Evolutionary conservation across 2,797 vertebrate species (phyloP).

Genomic region (Ctenosaura bakeri): DNA sequence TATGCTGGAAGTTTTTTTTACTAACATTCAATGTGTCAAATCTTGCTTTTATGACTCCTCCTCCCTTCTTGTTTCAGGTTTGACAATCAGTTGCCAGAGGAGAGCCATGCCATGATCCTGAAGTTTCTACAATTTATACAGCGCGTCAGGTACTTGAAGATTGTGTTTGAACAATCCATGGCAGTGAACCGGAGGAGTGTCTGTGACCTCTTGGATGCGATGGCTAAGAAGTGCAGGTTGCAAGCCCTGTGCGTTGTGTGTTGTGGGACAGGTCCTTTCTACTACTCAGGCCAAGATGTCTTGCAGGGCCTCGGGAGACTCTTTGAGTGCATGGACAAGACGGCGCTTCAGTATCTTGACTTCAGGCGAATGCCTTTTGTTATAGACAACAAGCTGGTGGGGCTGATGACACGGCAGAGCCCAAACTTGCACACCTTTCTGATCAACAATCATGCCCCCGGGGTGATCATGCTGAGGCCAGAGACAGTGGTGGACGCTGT

Average conservation of each 20-base stretch:
- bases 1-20: not conserved
- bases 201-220: slow-evolving; percentile 66
- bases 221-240: slow-evolving; percentile 70
- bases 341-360: slow-evolving; percentile 77
- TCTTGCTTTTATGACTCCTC: slow-evolving; percentile 12
- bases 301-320: slow-evolving; percentile 76
- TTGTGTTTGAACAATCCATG: slow-evolving; percentile 78
- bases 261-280: slow-evolving; percentile 81
- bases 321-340: slow-evolving; percentile 61
- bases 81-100: slow-evolving; percentile 25
- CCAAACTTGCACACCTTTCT: slow-evolving; percentile 79
- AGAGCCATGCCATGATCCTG: slow-evolving; percentile 35
- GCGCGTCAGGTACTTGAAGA: slow-evolving; percentile 78
- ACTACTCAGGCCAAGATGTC: slow-evolving; percentile 84
- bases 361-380: slow-evolving; percentile 83
- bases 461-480: slow-evolving; percentile 78
- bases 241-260: slow-evolving; percentile 76
- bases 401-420: slow-evolving; percentile 73
- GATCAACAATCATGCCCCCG: slow-evolving; percentile 80
- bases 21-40: fast-evolving
- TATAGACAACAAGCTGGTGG: slow-evolving; percentile 76
- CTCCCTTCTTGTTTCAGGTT: slow-evolving; percentile 72
- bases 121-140: slow-evolving; percentile 69
- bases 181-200: slow-evolving; percentile 73
- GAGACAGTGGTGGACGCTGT: slow-evolving; percentile 74